These are phyloP conservation scores for Halisarca cf. caerulea DNA, from an alignment of 37 sponge, comb jelly and placozoan species.

Conservation along the genomic window DNA sequence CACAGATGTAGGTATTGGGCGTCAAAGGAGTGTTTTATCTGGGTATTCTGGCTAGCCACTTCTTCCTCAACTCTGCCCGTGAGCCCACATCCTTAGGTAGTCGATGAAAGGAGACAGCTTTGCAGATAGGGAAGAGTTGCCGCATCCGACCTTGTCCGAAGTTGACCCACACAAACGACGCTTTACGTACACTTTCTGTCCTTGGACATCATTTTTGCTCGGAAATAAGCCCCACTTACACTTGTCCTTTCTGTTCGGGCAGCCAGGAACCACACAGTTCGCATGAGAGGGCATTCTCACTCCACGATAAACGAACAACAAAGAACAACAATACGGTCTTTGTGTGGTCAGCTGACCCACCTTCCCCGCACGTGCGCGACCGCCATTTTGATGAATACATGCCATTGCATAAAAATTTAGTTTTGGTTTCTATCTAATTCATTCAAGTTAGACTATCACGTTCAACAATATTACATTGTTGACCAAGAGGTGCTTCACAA, in stretches of 20 bases:
- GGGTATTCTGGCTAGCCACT: conserved; percentile 34
- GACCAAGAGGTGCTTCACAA: no score
- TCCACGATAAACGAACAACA: no score
- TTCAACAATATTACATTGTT: no score
- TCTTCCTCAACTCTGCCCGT: conserved; percentile 20
- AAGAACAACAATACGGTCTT: background rate
- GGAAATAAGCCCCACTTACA: conserved; percentile 32
- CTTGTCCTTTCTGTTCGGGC: background rate
- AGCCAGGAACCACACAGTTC: conserved; percentile 22
- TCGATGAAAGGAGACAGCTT: background rate
- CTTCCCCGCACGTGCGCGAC: conserved; percentile 12
- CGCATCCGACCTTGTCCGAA: conserved; percentile 18
- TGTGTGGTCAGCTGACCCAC: conserved; percentile 22
- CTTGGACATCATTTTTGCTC: conserved; percentile 12
- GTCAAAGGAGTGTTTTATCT: conserved; percentile 1
- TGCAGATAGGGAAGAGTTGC: background rate
- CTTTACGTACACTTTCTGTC: conserved; percentile 21
- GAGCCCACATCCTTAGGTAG: conserved; percentile 4
- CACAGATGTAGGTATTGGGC: conserved; percentile 15
- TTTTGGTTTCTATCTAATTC: no score
- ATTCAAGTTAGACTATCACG: no score
- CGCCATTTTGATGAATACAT: conserved; percentile 13
- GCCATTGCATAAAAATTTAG: no score
- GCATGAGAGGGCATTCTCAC: conserved; percentile 14
- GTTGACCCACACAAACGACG: conserved; percentile 1